Percentiles rank a stretch among this genome's conserved stretches.
Evolutionary conservation across 2,888 invertebrate genomes (phyloP).

Genomic region (Drosophila borealis): DNA sequence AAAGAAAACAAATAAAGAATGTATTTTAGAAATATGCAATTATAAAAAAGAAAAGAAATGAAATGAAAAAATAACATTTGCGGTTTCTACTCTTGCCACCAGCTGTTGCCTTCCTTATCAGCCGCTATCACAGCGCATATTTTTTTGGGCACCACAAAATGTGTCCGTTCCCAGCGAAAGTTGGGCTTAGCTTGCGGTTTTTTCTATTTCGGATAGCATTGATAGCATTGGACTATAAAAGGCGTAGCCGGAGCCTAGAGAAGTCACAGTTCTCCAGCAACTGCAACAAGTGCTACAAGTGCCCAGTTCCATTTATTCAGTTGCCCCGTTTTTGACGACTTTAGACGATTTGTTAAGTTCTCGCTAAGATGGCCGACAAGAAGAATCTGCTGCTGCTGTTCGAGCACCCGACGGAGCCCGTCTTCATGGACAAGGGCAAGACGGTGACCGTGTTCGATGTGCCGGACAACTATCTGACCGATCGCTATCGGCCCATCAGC

Average conservation of each 20-base stretch:
- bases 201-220: slow-evolving; percentile 24
- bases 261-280: slow-evolving; percentile 61
- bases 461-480: slow-evolving; percentile 87
- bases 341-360: neutral
- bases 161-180: slow-evolving; percentile 30
- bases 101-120: slow-evolving; percentile 48
- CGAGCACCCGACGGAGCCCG: slow-evolving; percentile 91
- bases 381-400: slow-evolving; percentile 88
- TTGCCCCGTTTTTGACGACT: neutral
- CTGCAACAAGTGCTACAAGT: slow-evolving; percentile 27
- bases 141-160: neutral
- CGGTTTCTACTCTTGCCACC: slow-evolving; percentile 44
- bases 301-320: neutral
- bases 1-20: slow-evolving; percentile 54
- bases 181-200: slow-evolving; percentile 33
- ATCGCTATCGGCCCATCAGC: slow-evolving; percentile 86
- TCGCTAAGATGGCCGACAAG: slow-evolving; percentile 83
- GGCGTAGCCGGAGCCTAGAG: accelerated
- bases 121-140: neutral
- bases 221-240: slow-evolving; percentile 62
- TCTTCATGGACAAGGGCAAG: slow-evolving; percentile 91
- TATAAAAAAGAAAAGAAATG: slow-evolving; percentile 13
- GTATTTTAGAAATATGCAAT: slow-evolving; percentile 75
- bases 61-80: slow-evolving; percentile 28
- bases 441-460: slow-evolving; percentile 87